Evolutionary conservation across 2,888 invertebrate genomes (phyloP), one percentile per base, ranked within the genome.

Genomic region (Hirtodrosophila trivittata): DNA sequence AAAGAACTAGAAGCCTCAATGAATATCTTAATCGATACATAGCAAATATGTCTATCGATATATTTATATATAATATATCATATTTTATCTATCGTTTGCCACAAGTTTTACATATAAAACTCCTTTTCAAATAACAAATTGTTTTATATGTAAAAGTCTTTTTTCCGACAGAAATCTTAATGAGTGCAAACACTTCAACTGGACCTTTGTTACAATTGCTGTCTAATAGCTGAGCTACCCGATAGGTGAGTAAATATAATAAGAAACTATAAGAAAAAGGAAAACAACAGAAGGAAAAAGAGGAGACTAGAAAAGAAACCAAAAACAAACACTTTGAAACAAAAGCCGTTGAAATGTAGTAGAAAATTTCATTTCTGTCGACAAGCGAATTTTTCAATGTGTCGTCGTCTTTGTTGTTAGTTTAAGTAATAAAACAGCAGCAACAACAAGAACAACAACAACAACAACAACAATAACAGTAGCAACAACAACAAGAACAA

Each of bases 301-400:
- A 26, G 7, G 25, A 38, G 46, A 14, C 18, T 13, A 10, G 28
- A 46, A 59, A 55, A 45, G 46, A 49, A 71, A 54, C 65, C 56
- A 38, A 65, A 58, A 54, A 45, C 65, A 57, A 66, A 57, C 60
- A 57, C 41, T 33, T 8, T 62, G 57, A 62, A 71, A 71, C 73
- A 81, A 77, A 69, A 60, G 55, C 63, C 75, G 75, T 81, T 74
- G 82, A 71, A 71, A 68, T 73, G 74, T 68, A 46, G 63, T 56
- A 63, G 71, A 71, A 73, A 71, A 75, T 74, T 75, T 75, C 63
- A 66, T 75, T 70, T 70, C 55, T 66, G 71, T 74, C 64, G 75
- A 76, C 76, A 78, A 66, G 76, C 66, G 80, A 60, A 64, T 75
- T 77, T 62, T 66, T 63, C 59, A 66, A 63, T 70, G 43, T 74